Evolutionary conservation across 2,888 invertebrate genomes (phyloP).

Genomic region (Clepsis dumicolana): DNA sequence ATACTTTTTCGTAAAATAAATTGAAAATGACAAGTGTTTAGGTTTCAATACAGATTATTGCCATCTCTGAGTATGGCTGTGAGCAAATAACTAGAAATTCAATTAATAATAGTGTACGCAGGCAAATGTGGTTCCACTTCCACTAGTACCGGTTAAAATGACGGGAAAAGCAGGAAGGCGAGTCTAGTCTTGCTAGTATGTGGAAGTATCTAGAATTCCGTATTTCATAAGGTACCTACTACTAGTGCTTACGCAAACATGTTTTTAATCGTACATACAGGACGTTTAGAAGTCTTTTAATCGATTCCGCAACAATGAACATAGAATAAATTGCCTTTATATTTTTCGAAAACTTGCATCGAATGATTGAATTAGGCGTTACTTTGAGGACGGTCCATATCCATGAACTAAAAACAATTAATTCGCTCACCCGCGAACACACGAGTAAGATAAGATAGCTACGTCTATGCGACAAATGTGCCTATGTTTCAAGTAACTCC

Average conservation of each 20-base stretch:
- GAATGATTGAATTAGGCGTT: too few species aligned
- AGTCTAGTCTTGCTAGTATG: conserved; percentile 43
- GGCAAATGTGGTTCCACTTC: conserved; percentile 44
- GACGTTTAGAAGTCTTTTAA: not conserved
- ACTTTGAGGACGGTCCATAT: too few species aligned
- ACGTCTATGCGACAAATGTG: too few species aligned
- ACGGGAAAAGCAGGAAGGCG: conserved; percentile 49
- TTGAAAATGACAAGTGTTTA: too few species aligned
- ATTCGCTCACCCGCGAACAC: too few species aligned
- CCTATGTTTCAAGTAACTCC: too few species aligned
- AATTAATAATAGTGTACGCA: not conserved
- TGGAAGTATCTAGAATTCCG: conserved; percentile 19
- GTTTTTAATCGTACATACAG: not conserved
- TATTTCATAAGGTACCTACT: not conserved
- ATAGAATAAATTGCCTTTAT: too few species aligned
- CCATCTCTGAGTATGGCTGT: not conserved
- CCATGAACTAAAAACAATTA: too few species aligned
- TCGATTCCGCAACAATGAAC: too few species aligned
- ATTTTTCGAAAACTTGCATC: too few species aligned
- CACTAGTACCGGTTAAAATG: conserved; percentile 38
- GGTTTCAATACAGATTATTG: not conserved
- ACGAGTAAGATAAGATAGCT: too few species aligned
- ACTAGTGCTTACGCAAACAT: not conserved
- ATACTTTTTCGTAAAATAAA: too few species aligned
- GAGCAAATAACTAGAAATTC: not conserved